These are phyloP conservation scores for Poecilia velifera DNA, from an alignment of 2,797 vertebrate species.

Conservation along the genomic window DNA sequence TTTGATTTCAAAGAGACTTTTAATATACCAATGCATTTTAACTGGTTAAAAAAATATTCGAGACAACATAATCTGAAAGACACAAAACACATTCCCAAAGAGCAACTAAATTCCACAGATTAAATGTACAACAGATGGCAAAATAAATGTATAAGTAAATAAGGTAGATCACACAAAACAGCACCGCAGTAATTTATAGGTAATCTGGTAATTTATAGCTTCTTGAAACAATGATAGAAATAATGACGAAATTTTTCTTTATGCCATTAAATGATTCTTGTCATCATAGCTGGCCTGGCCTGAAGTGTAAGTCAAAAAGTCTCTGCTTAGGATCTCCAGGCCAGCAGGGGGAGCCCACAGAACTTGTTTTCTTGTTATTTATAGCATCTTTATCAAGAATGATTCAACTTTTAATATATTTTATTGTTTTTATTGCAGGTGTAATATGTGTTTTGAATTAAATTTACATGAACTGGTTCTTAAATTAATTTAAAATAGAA, in stretches of 20 bases:
- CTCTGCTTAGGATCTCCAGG: neutral
- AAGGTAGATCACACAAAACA: neutral
- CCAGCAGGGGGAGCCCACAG: neutral
- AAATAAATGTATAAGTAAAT: conserved; percentile 11
- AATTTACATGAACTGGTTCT: neutral
- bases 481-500: neutral
- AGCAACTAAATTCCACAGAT: neutral
- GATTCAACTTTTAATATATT: neutral
- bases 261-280: neutral
- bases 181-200: neutral
- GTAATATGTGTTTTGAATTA: neutral
- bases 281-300: neutral
- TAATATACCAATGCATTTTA: neutral
- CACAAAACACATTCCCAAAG: neutral
- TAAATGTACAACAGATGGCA: neutral
- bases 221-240: conserved; percentile 2
- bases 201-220: neutral
- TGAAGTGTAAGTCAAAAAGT: neutral
- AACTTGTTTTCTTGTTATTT: neutral
- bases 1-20: conserved; percentile 1
- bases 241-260: conserved; percentile 16
- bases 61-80: neutral
- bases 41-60: neutral
- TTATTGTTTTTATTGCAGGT: neutral
- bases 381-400: neutral